Conservation (phyloP, 2,113 vertebrate species). For the Paedocypris sp. region DNA sequence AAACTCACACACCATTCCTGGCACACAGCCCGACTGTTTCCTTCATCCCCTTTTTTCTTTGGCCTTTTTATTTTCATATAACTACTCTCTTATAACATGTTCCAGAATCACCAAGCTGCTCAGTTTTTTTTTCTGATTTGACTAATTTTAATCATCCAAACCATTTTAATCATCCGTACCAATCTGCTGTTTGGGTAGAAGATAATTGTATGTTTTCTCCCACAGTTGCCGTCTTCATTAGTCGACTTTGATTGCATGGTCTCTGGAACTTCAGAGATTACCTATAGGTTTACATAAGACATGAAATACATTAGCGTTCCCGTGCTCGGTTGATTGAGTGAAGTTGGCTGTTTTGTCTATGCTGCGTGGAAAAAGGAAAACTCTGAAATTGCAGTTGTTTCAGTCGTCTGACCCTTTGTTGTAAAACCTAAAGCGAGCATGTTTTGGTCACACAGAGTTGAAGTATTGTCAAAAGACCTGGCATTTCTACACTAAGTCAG, state of each 20-base stretch:
- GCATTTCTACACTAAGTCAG: too few species aligned
- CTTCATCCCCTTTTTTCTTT: not conserved
- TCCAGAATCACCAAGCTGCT: not conserved
- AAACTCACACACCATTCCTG: not conserved
- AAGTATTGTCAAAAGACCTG: too few species aligned
- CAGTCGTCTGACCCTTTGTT: too few species aligned
- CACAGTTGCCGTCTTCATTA: slow-evolving; percentile 6
- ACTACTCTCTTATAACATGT: not conserved
- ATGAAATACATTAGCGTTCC: not conserved
- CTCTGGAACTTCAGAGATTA: not conserved
- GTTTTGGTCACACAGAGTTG: too few species aligned
- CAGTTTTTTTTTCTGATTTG: slow-evolving; percentile 13
- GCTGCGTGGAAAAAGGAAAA: not conserved
- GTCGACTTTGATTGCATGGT: slow-evolving; percentile 11
- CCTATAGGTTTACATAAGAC: slow-evolving; percentile 3
- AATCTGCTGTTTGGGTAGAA: not conserved
- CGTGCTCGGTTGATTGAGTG: not conserved
- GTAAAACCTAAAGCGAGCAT: too few species aligned
- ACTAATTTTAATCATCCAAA: slow-evolving; percentile 4
- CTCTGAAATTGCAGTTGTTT: too few species aligned
- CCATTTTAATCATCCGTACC: slow-evolving; percentile 5
- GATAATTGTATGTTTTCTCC: slow-evolving; percentile 17
- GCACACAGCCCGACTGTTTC: not conserved
- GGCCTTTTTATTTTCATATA: not conserved
- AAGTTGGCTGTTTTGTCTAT: not conserved